These are phyloP conservation scores for Trichoplusia ni DNA, from an alignment of 1,140 invertebrate genomes.

Conservation along the genomic window DNA sequence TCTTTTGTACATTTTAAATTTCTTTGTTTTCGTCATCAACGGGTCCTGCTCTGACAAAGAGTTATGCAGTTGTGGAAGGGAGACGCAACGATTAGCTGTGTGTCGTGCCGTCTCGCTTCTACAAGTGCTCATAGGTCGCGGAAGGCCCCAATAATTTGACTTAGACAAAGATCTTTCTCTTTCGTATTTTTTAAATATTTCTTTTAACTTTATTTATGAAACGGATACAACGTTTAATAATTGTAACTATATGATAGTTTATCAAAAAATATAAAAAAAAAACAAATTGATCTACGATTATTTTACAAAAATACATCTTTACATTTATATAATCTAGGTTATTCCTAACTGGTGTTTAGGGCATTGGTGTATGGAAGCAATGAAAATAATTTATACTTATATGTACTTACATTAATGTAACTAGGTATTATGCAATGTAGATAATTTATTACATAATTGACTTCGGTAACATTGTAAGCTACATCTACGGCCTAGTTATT, in stretches of 20 bases:
- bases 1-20: too few species aligned
- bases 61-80: too few species aligned
- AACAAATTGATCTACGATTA: neutral
- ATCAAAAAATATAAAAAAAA: neutral
- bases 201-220: too few species aligned
- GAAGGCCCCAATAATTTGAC: too few species aligned
- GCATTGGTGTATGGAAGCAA: constrained; percentile 21
- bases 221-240: too few species aligned
- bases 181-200: too few species aligned
- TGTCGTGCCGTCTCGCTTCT: too few species aligned
- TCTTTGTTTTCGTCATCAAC: too few species aligned
- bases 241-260: constrained; percentile 1
- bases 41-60: too few species aligned
- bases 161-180: too few species aligned
- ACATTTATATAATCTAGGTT: neutral
- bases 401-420: constrained; percentile 29
- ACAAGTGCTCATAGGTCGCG: too few species aligned
- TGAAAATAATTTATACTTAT: constrained; percentile 30
- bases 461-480: constrained; percentile 59
- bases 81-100: too few species aligned
- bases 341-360: constrained; percentile 3
- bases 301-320: constrained; percentile 29
- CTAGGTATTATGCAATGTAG: constrained; percentile 37
- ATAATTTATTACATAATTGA: constrained; percentile 58
- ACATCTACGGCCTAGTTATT: constrained; percentile 64